Base-by-base conservation (phyloP, 1,140 invertebrate genomes). In the Aphelenchoides fujianensis region DNA sequence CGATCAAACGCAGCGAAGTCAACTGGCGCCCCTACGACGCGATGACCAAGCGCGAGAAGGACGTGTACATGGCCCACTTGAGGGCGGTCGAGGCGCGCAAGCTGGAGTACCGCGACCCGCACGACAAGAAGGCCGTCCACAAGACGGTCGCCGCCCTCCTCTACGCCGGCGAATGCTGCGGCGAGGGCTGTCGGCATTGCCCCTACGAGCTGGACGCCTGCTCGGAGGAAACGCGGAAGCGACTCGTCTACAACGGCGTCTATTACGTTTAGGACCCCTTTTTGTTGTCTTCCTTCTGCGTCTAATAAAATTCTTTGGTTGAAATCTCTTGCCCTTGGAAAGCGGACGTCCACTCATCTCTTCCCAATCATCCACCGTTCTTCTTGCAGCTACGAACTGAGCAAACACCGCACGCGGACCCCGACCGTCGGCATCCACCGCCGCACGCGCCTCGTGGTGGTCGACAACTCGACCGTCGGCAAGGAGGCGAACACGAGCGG, bases 381-480 rank as follows among this genome's bases (percentile, higher is more conserved):
- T n/a, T n/a, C n/a, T 76, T 82, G 69, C 37, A 82, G 81, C 2
- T 68, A 84, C 66, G 81, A 82, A 63, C 52, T 83, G 59, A 80
- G 77, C 5, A 70, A 73, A 23, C 81, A 82, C 66, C 71, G 81
- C 52, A 72, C 55, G 19, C 69, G 81, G n/a, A 72, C 81, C 12
- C 81, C 81, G 31, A 75, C 28, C 78, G 84, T 67, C 59, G 83
- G 82, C 53, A 85, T 89, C 3, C 77, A 82, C 19, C 85, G 86
- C 68, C 55, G 93, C 64, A 89, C 91, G 19, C 85, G 92, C 69
- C 86, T 97, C 9, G 88, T 93, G 81, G 92, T 96, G 23, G 94
- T 98, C 1, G 95, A 98, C 85, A 98, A 98, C 84, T 95, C 93
- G 71, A 89, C 91, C 76, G 89, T 98, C 73, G 95, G 95, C 30